phyloP scores from a whole-genome alignment of 1,140 invertebrate genomes.

The Drosophila melanogaster region Release_6_plus_ISO1_MT NC_004354.4:4881001-4881500 shows the following conservation, averaged over 20 bases:
- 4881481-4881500: constrained; percentile 4
- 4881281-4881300: constrained; percentile 72
- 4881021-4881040: neutral
- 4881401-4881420: constrained; percentile 73
- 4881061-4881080: constrained; percentile 19
- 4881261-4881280: constrained; percentile 35
- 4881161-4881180: neutral
- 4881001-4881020: neutral
- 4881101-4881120: constrained; percentile 77
- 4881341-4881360: neutral
- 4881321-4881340: neutral
- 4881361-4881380: constrained; percentile 18
- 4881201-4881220: constrained; percentile 79
- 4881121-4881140: constrained; percentile 46
- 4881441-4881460: constrained; percentile 65
- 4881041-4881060: constrained; percentile 18
- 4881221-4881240: constrained; percentile 66
- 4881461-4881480: constrained; percentile 37
- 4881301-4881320: constrained; percentile 51
- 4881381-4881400: constrained; percentile 48
- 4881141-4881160: neutral
- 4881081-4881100: constrained; percentile 60
- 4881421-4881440: constrained; percentile 26
- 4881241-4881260: constrained; percentile 79
- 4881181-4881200: constrained; percentile 44